Base-by-base conservation (phyloP, 2,888 invertebrate genomes). In the Platycheirus albimanus region DNA sequence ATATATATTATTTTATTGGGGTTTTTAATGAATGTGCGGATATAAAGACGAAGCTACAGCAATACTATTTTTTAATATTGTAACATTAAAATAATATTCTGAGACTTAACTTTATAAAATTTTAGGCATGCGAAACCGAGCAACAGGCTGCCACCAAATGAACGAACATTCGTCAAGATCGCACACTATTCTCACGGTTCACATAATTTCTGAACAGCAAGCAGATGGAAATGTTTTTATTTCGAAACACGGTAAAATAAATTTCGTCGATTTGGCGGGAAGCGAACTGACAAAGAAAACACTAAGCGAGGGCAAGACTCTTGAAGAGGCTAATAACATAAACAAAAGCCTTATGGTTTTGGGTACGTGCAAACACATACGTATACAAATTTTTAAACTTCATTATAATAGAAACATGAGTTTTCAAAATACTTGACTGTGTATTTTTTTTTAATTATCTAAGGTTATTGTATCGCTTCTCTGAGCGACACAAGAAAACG, bases 241-340 rank as follows among this genome's bases (percentile, higher is more conserved):
- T 86, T 96, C 97, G 36, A 95, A 96, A 86, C 96, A 97, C 87
- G 98, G 98, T 24, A 98, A 98, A 92, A 95, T 98, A 69, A 97
- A 98, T 91, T 98, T 98, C 90, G 98, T 98, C 6, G 98, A 98
- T 91, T 92, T 98, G 77, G 98, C 98, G 0, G 98, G 98, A n/a
- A 98, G 97, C 88, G 98, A 98, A 91, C 96, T 98, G 94, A 97
- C 98, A 3, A 98, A 97, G 89, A 96, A 95, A 89, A 98, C 96
- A 0, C 94, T 95, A 86, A 96, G 95, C 89, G 96, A 95, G 87
- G 97, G 96, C 58, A 97, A 95, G 90, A 97, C 96, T 0, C 90
- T 98, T 85, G 96, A 97, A 88, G 98, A 98, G 89, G 98, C 98
- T 0, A 98, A 98, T 89, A 98, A 98, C 90, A 98, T 98, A 85